Percentiles rank a stretch among this genome's conserved stretches.
Evolutionary conservation across 1,140 invertebrate species (phyloP).

Genomic region (Hylaeus anthracinus): DNA sequence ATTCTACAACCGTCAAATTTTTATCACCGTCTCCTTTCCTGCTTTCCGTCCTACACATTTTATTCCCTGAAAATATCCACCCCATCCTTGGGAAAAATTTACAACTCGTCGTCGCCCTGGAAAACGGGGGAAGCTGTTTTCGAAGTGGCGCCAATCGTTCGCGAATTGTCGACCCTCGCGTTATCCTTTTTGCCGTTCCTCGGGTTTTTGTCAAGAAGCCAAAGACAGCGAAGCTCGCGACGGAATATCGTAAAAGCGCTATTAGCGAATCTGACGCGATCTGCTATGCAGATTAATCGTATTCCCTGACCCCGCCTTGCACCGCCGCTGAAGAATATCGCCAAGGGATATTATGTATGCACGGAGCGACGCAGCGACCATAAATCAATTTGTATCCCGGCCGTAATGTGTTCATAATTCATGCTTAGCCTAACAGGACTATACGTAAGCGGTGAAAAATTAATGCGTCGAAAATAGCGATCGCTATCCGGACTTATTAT

Average conservation of each 20-base stretch:
- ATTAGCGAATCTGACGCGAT: constrained; percentile 65
- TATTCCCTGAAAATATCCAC: background rate
- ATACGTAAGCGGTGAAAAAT: constrained; percentile 70
- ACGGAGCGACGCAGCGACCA: constrained; percentile 67
- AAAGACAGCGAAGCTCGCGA: constrained; percentile 31
- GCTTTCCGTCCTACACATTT: no score
- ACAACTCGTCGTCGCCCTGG: background rate
- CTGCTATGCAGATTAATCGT: constrained; percentile 72
- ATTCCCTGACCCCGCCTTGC: constrained; percentile 58
- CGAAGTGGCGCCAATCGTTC: background rate
- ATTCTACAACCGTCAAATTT: no score
- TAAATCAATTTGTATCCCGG: constrained; percentile 79
- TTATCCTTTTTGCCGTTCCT: background rate
- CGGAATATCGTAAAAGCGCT: constrained; percentile 63
- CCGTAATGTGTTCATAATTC: constrained; percentile 78
- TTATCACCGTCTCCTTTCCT: no score
- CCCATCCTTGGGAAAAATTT: constrained; percentile 9
- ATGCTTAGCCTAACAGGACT: constrained; percentile 74
- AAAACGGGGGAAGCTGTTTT: background rate
- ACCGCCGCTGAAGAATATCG: constrained; percentile 67
- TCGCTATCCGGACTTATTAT: constrained; percentile 49
- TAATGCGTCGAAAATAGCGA: constrained; percentile 68
- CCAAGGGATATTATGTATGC: constrained; percentile 75
- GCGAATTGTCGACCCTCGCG: background rate
- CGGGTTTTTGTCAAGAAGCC: constrained; percentile 28